A percentile compares a stretch with the other conserved stretches of the same genome.
Conservation (phyloP, 2,888 invertebrate species). For the Tipula lateralis region DNA sequence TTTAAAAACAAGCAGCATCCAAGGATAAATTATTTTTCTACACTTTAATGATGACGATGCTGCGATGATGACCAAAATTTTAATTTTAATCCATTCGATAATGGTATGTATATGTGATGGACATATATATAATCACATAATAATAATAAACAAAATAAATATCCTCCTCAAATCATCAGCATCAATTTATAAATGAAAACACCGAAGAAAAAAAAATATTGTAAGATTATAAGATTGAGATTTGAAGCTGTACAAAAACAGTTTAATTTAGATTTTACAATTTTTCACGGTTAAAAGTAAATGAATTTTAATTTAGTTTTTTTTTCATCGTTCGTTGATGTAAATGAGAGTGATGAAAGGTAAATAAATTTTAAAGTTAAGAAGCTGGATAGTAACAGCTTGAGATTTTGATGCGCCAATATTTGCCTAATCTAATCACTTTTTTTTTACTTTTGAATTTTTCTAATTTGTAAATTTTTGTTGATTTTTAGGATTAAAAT, state of each 20-base stretch:
- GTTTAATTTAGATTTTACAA: conserved; percentile 11
- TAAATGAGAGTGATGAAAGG: conserved; percentile 6
- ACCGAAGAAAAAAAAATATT: not conserved
- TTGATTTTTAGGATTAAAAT: not conserved
- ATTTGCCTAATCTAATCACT: not conserved
- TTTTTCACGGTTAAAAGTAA: conserved; percentile 19
- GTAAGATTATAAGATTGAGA: not conserved
- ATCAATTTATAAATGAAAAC: not conserved
- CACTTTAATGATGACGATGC: not conserved
- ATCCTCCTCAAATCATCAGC: conserved; percentile 11
- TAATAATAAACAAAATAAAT: not conserved
- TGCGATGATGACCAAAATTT: conserved; percentile 2
- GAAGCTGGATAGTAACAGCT: not conserved
- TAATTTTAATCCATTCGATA: conserved; percentile 24
- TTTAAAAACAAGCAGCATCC: not conserved
- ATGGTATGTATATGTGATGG: conserved; percentile 19
- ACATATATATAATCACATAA: not conserved
- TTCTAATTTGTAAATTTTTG: not conserved
- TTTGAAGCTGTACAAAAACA: not conserved
- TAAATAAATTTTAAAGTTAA: not conserved
- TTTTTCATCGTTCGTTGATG: not conserved
- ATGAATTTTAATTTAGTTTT: conserved; percentile 11
- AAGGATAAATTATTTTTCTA: conserved; percentile 6
- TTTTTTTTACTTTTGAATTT: not conserved
- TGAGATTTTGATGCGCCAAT: not conserved